Conservation (phyloP, 1,140 invertebrate genomes). For the Lithobius niger region DNA sequence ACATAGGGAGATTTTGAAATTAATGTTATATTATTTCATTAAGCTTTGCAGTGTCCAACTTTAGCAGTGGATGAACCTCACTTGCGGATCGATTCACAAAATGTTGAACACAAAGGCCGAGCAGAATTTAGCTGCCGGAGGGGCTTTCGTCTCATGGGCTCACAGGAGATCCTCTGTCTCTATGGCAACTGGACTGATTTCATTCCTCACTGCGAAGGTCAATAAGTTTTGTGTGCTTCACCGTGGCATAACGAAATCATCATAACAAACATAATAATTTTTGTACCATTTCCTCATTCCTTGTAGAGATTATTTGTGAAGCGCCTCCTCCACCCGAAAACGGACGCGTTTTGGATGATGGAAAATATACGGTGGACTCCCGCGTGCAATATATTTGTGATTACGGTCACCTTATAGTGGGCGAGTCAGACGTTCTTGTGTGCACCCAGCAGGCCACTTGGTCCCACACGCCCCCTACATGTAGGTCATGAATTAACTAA, state of each 20-base stretch:
- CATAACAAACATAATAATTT: no score
- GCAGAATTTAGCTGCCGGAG: constrained; percentile 66
- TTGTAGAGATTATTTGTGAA: constrained; percentile 61
- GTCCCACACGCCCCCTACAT: constrained; percentile 71
- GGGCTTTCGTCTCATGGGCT: constrained; percentile 58
- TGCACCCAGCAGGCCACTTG: constrained; percentile 74
- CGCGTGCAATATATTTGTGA: constrained; percentile 62
- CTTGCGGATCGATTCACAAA: constrained; percentile 44
- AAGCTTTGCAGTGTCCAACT: constrained; percentile 48
- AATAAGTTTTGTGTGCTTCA: constrained; percentile 22
- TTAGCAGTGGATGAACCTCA: constrained; percentile 38
- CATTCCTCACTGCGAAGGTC: constrained; percentile 56
- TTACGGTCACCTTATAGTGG: constrained; percentile 52
- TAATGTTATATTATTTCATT: constrained; percentile 2
- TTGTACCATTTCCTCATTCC: constrained; percentile 18
- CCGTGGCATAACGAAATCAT: no score
- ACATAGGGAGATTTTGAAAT: constrained; percentile 44
- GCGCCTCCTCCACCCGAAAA: constrained; percentile 53
- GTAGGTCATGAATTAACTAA: constrained; percentile 33
- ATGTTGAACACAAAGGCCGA: constrained; percentile 48
- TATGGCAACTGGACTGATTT: constrained; percentile 62
- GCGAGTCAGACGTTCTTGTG: constrained; percentile 55
- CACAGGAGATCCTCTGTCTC: constrained; percentile 55
- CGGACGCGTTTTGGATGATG: constrained; percentile 46
- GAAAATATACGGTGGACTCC: constrained; percentile 47